These are phyloP conservation scores for Sebastes alutus DNA, from an alignment of 2,797 vertebrate genomes.

Conservation along the genomic window DNA sequence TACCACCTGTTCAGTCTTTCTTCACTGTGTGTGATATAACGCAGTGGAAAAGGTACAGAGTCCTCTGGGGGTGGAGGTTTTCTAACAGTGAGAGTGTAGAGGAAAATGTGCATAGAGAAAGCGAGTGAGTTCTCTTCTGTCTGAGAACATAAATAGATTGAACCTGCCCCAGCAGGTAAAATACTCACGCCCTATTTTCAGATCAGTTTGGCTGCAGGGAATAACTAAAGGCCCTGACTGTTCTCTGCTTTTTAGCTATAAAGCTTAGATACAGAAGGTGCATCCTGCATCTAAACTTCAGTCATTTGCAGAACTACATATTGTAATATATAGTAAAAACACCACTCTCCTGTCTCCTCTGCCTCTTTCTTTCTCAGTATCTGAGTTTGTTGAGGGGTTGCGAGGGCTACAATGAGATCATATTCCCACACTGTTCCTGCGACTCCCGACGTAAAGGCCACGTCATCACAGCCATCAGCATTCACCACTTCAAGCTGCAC, in stretches of 20 bases:
- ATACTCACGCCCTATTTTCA: not conserved
- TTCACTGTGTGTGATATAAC: not conserved
- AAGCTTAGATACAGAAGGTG: not conserved
- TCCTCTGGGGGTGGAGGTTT: not conserved
- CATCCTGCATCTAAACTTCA: not conserved
- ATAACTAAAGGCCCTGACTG: not conserved
- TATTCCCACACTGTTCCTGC: constrained; percentile 96
- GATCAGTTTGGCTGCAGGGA: not conserved
- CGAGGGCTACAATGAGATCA: constrained; percentile 96
- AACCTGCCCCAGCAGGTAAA: constrained; percentile 3
- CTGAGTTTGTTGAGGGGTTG: constrained; percentile 91
- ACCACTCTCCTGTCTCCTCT: not conserved
- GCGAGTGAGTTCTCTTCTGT: not conserved
- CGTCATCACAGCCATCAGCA: constrained; percentile 94
- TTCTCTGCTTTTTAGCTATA: not conserved
- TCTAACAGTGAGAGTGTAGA: not conserved
- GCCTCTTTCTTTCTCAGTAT: constrained; percentile 78
- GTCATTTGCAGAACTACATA: not conserved
- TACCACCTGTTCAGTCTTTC: not conserved
- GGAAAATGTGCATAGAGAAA: not conserved
- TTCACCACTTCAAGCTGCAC: constrained; percentile 94
- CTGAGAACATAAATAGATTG: not conserved
- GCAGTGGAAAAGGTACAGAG: not conserved
- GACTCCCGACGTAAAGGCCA: constrained; percentile 96
- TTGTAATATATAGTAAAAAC: not conserved